Base-by-base conservation (phyloP, 1,140 invertebrate species). In the Potamilus streckersoni region DNA sequence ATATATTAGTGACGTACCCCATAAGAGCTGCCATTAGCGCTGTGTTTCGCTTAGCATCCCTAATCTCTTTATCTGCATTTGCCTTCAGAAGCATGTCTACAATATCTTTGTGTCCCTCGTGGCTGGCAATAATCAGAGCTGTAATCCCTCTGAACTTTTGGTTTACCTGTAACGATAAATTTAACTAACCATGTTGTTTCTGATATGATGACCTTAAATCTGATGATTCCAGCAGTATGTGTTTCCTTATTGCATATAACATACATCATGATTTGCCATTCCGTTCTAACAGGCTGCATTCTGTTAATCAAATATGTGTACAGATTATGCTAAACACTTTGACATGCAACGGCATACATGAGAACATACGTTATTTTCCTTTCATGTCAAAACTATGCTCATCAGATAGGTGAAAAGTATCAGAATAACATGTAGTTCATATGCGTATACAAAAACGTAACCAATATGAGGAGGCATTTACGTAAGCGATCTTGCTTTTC, bases 81-180 rank as follows among this genome's bases (percentile, higher is more conserved):
- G 71, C 61, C 19, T 77, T 69, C 15, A 85, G 61, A 58, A 85
- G 70, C 1, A 81, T 15, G n/a, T 73, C 31, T 5, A 80, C 75
- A 16, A 85, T 71, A 0, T 71, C 66, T 15, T 67, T 69, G 66
- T 83, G 72, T 15, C 84, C 84, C 19, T 79, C 74, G 58, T 83
- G 80, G 58, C 76, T 73, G 3, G 83, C 80, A 13, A 82, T 57
- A 38, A 82, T 82, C 23, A 85, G 69, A 38, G 82, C 75, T 19
- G 80, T 83, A 14, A 81, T 59, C 4, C 68, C 69, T 71, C 81
- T 76, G 57, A 69, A 75, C 23, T 56, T 70, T 20, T 67, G 57
- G 38, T 82, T 74, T 17, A 82, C 78, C 81, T 82, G 12, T 55
- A 69, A 69, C 15, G 17, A 59, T 66, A 67, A 66, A 17, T 20